These are phyloP conservation scores for Scytalopus superciliaris DNA, from an alignment of 2,113 vertebrate genomes.

Conservation along the genomic window DNA sequence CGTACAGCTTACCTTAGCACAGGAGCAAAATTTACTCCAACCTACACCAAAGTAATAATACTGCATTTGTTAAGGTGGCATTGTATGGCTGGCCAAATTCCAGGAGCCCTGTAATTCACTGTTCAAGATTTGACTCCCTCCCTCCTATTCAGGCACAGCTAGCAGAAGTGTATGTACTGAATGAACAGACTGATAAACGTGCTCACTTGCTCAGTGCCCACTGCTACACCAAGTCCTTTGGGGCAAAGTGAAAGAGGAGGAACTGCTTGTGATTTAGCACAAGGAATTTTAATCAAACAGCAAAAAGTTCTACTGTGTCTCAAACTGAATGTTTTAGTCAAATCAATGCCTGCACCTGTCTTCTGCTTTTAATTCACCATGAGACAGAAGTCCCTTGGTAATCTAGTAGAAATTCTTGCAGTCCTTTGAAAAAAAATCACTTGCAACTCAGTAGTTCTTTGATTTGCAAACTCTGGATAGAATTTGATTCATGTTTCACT, in stretches of 20 bases:
- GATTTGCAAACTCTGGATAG: conserved; percentile 18
- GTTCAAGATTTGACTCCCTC: background rate
- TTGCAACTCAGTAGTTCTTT: conserved; percentile 30
- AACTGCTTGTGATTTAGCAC: background rate
- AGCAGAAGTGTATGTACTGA: background rate
- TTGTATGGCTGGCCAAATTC: background rate
- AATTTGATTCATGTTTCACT: background rate
- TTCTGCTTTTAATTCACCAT: conserved; percentile 34
- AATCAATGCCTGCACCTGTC: conserved; percentile 4
- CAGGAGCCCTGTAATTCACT: background rate
- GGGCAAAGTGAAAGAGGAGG: background rate
- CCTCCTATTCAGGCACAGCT: background rate
- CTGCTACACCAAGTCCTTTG: background rate
- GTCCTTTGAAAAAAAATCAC: conserved; percentile 35
- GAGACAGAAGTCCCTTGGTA: conserved; percentile 26
- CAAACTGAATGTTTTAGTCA: conserved; percentile 24
- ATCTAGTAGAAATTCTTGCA: background rate
- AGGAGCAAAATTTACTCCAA: background rate
- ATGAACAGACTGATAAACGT: background rate
- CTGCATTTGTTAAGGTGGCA: background rate
- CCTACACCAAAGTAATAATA: background rate
- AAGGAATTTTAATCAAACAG: conserved; percentile 29
- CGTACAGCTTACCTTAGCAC: background rate
- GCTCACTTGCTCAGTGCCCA: background rate
- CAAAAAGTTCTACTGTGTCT: conserved; percentile 11